Conservation (phyloP, 2,797 vertebrate genomes). For the Megaceryle alcyon region DNA sequence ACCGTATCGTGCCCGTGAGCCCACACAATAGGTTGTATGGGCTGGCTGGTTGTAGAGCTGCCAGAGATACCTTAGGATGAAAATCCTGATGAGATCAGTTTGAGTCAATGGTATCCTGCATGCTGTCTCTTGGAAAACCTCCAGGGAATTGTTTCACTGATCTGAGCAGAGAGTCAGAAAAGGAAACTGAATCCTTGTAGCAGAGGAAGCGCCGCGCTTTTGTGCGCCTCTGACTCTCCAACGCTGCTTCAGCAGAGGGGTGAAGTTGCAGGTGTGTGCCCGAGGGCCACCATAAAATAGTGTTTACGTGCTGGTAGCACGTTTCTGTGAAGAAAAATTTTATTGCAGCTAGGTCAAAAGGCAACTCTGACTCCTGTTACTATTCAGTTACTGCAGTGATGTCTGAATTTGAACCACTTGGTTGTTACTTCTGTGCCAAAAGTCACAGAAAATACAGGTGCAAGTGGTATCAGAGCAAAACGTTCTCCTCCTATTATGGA, state of each 20-base stretch:
- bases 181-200: neutral
- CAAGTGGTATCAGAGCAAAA: neutral
- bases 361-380: neutral
- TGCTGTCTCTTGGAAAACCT: slow-evolving; percentile 21
- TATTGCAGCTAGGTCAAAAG: neutral
- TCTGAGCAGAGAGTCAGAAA: neutral
- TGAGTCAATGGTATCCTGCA: neutral
- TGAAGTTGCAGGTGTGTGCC: neutral
- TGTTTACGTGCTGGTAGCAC: neutral
- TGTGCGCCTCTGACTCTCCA: neutral
- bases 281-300: neutral
- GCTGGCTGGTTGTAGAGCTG: neutral
- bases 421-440: neutral
- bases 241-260: neutral
- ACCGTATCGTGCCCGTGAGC: neutral
- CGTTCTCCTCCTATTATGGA: rapidly evolving
- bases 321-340: neutral
- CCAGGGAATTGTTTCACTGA: slow-evolving; percentile 6
- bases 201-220: neutral
- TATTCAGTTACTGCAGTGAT: neutral
- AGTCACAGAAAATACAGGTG: rapidly evolving
- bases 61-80: neutral
- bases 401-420: neutral
- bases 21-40: neutral
- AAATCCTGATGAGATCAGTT: neutral